Conservation (phyloP, 2,113 vertebrate species). For the Halcyon malimbica region DNA sequence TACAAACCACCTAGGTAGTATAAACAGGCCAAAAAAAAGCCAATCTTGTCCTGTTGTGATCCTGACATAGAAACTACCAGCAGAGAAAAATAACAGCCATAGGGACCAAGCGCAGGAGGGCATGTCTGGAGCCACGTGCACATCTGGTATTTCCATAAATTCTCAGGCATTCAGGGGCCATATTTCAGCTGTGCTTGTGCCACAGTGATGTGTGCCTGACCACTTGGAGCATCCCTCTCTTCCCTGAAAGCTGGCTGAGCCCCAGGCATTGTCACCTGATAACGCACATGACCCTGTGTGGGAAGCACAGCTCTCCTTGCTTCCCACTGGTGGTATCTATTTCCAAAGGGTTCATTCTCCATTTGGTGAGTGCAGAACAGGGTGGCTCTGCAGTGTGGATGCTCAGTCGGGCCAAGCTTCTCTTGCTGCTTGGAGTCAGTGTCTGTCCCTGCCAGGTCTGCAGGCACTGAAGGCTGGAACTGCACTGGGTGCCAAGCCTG, state of each 20-base stretch:
- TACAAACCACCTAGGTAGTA: background rate
- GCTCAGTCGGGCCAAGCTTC: background rate
- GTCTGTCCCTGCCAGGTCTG: background rate
- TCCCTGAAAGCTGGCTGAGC: background rate
- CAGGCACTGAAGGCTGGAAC: background rate
- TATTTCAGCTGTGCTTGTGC: background rate
- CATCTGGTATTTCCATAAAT: background rate
- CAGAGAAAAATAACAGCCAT: background rate
- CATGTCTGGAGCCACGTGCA: background rate
- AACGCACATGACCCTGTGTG: background rate
- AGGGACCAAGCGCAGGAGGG: background rate
- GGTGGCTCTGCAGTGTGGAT: background rate
- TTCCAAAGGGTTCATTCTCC: background rate
- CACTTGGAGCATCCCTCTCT: background rate
- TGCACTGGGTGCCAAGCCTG: background rate
- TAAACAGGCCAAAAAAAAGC: background rate
- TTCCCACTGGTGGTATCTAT: background rate
- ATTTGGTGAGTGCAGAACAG: background rate
- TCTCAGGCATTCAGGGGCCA: background rate
- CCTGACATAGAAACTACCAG: background rate
- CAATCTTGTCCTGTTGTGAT: background rate
- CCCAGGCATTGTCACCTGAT: background rate
- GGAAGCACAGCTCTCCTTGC: slow-evolving; percentile 32
- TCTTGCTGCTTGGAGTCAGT: background rate
- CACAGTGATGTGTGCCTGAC: background rate